phyloP scores from a whole-genome alignment of 2,797 vertebrate genomes.

The Astyanax mexicanus region DNA sequence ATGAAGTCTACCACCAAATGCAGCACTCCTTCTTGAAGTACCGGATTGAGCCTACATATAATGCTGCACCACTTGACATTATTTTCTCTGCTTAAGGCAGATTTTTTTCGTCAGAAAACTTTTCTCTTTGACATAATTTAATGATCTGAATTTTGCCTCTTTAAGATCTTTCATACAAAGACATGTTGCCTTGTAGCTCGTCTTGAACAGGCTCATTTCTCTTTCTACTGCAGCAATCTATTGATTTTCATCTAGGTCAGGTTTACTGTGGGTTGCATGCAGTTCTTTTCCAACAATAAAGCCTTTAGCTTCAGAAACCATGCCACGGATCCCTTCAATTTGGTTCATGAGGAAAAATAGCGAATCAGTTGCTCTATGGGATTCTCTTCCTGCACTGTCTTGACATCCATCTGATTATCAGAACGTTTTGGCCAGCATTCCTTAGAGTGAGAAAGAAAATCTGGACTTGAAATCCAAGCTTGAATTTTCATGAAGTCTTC shows the following conservation, averaged over 20 bases:
- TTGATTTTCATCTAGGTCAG: neutral
- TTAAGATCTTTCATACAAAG: neutral
- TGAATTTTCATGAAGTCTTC: neutral
- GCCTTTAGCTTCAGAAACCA: conserved; percentile 2
- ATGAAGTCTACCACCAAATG: neutral
- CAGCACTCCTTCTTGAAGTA: neutral
- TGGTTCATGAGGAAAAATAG: neutral
- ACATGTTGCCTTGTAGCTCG: neutral
- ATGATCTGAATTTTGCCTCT: conserved; percentile 16
- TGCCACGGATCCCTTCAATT: neutral
- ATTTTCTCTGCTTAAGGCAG: neutral
- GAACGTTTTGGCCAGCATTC: neutral
- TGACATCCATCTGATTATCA: neutral
- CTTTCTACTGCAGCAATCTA: neutral
- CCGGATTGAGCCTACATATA: neutral
- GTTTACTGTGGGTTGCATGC: neutral
- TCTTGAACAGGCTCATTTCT: neutral
- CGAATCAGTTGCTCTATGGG: neutral
- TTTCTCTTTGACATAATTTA: neutral
- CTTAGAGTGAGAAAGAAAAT: neutral
- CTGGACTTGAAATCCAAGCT: neutral
- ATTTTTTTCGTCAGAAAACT: neutral
- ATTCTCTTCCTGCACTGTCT: neutral
- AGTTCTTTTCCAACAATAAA: neutral
- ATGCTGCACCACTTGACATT: neutral